Percentiles rank a stretch among this genome's conserved stretches.
These are phyloP conservation scores for Stenodema calcarata DNA, from an alignment of 2,888 invertebrate genomes.

Conservation along the genomic window DNA sequence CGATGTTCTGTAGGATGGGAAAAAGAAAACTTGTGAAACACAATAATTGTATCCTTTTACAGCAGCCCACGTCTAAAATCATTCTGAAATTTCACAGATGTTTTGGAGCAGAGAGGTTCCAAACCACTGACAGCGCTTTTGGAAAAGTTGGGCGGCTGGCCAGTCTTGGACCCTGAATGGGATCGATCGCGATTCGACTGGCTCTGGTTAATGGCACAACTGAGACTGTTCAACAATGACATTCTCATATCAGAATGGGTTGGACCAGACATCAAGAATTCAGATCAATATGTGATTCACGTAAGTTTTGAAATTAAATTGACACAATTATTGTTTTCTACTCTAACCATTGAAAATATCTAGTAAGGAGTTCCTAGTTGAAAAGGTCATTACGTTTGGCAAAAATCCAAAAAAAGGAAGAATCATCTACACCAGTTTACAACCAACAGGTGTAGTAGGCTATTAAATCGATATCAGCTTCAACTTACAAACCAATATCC, in stretches of 20 bases:
- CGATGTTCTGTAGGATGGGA: too few species aligned
- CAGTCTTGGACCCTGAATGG: conserved; percentile 75
- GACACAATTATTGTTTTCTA: conserved; percentile 54
- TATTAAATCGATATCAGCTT: too few species aligned
- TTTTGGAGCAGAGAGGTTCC: conserved; percentile 74
- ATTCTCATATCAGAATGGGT: conserved; percentile 87
- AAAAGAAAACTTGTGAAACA: too few species aligned
- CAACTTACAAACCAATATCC: too few species aligned
- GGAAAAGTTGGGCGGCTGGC: conserved; percentile 86
- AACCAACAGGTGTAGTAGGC: too few species aligned
- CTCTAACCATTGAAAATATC: too few species aligned
- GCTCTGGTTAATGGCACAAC: conserved; percentile 74
- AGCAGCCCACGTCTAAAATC: too few species aligned
- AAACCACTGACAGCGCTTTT: conserved; percentile 75
- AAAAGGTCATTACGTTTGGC: too few species aligned
- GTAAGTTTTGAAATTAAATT: conserved; percentile 61
- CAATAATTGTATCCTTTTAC: too few species aligned
- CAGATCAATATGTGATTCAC: conserved; percentile 85
- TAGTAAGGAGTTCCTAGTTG: too few species aligned
- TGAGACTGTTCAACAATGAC: conserved; percentile 83
- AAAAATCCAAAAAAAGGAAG: too few species aligned
- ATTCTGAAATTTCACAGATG: conserved; percentile 62
- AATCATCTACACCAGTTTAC: not conserved
- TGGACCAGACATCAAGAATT: conserved; percentile 92
- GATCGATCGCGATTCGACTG: conserved; percentile 71